Evolutionary conservation across 2,888 invertebrate species (phyloP).

Genomic region (Dasysyrphus tricinctus): DNA sequence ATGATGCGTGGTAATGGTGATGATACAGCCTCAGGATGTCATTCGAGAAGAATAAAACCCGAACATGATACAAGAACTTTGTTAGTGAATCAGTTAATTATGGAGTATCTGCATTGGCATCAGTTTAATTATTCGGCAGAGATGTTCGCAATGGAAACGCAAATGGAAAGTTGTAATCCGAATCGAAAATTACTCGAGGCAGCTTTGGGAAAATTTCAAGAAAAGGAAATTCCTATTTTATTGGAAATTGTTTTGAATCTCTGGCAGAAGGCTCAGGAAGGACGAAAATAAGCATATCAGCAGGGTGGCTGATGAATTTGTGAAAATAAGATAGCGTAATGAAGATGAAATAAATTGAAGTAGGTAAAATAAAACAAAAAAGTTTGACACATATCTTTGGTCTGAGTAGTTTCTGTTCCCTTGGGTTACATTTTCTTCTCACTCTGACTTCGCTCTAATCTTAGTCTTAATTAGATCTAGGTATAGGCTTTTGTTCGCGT

Average conservation of each 20-base stretch:
- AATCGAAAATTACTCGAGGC: conserved; percentile 77
- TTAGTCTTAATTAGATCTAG: too few relatives aligned
- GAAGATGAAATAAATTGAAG: not conserved
- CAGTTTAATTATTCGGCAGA: conserved; percentile 81
- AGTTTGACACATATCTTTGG: too few relatives aligned
- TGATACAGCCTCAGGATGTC: not conserved
- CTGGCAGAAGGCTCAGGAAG: conserved; percentile 60
- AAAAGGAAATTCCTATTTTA: conserved; percentile 79
- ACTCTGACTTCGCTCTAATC: too few relatives aligned
- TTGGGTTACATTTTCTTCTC: too few relatives aligned
- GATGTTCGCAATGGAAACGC: conserved; percentile 81
- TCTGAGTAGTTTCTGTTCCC: too few relatives aligned
- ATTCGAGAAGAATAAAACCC: not conserved
- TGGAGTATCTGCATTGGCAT: conserved; percentile 82
- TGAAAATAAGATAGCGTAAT: not conserved
- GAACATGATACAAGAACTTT: conserved; percentile 75
- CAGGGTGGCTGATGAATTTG: not conserved
- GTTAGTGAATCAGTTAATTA: conserved; percentile 80
- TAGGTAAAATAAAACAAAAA: not conserved
- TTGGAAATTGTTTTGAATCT: conserved; percentile 77
- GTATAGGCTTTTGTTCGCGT: too few relatives aligned
- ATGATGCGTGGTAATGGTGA: conserved; percentile 77
- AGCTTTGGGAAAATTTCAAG: conserved; percentile 76
- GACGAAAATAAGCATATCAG: not conserved
- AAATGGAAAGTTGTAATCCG: conserved; percentile 72